These are phyloP conservation scores for Agriopis aurantiaria DNA, from an alignment of 2,888 invertebrate genomes.

Conservation along the genomic window DNA sequence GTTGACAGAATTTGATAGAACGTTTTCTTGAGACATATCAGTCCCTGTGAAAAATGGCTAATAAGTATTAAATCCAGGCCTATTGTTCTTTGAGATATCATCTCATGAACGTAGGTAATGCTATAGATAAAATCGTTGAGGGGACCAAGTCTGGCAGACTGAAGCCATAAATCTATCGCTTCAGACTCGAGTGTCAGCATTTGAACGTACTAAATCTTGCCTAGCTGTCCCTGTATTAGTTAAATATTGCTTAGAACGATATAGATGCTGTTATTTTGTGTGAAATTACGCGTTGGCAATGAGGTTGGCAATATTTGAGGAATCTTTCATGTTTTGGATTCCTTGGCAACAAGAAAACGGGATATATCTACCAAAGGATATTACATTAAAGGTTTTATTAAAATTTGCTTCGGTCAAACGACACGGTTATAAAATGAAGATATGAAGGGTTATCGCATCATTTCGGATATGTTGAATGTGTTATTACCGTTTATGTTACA, in stretches of 20 bases:
- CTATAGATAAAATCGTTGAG: constrained; percentile 47
- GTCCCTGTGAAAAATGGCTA: constrained; percentile 35
- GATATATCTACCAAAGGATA: background rate
- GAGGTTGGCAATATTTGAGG: background rate
- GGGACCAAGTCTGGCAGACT: constrained; percentile 55
- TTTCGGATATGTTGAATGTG: constrained; percentile 27
- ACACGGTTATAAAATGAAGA: constrained; percentile 38
- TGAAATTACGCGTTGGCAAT: constrained; percentile 17
- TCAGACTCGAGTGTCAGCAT: constrained; percentile 58
- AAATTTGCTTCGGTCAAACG: constrained; percentile 16
- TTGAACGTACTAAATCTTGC: constrained; percentile 62
- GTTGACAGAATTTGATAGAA: constrained; percentile 32
- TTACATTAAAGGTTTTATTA: background rate
- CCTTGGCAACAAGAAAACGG: constrained; percentile 3
- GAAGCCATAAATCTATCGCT: constrained; percentile 65
- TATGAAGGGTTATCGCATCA: constrained; percentile 31
- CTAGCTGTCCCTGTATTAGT: constrained; percentile 56
- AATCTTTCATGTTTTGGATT: background rate
- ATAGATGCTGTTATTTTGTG: constrained; percentile 19
- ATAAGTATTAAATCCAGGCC: constrained; percentile 47
- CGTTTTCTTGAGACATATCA: constrained; percentile 25
- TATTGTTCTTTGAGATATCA: constrained; percentile 40
- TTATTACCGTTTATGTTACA: constrained; percentile 22
- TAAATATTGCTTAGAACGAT: constrained; percentile 49
- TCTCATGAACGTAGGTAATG: constrained; percentile 38